These are phyloP conservation scores for Argopecten irradians DNA, from an alignment of 1,140 invertebrate genomes.

Conservation along the genomic window DNA sequence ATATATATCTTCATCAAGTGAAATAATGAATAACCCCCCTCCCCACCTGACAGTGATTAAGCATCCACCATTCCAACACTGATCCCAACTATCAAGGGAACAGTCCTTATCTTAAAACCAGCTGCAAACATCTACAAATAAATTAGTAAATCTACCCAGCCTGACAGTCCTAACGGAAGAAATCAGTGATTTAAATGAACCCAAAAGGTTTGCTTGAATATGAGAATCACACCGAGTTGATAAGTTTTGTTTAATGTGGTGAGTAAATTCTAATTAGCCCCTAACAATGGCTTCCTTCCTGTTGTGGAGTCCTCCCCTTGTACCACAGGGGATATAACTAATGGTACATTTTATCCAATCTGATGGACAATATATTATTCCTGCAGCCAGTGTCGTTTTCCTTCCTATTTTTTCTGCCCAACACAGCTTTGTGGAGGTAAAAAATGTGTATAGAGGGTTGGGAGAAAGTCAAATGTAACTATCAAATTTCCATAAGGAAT, in stretches of 20 bases:
- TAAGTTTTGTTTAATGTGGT: not conserved
- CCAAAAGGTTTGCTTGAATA: not conserved
- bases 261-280: constrained; percentile 2
- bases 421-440: not conserved
- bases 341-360: constrained; percentile 10
- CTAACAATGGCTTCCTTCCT: constrained; percentile 14
- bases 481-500: not conserved
- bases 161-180: not conserved
- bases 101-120: constrained; percentile 11
- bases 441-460: not conserved
- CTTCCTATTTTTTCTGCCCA: not conserved
- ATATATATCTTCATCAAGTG: not conserved
- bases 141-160: constrained; percentile 10
- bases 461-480: not conserved
- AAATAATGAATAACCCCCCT: constrained; percentile 20
- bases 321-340: not conserved
- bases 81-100: not conserved
- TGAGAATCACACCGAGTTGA: not conserved
- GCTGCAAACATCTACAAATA: constrained; percentile 5
- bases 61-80: not conserved
- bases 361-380: constrained; percentile 18
- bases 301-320: not conserved
- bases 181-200: not conserved
- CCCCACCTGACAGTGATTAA: constrained; percentile 20
- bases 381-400: not conserved